Conservation (phyloP, 2,888 invertebrate genomes). For the Laspeyria flexula region DNA sequence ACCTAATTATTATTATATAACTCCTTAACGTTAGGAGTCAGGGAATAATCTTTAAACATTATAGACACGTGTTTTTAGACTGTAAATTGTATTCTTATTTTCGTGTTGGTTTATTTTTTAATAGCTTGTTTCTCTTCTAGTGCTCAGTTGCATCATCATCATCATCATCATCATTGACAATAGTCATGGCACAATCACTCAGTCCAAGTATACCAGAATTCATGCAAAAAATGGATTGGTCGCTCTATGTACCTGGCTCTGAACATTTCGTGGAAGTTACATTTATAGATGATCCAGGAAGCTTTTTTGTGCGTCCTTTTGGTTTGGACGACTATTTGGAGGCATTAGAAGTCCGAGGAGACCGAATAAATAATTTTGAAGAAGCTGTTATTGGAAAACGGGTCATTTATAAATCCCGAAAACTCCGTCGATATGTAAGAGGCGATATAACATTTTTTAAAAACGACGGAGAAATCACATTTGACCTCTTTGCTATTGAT, state of each 20-base stretch:
- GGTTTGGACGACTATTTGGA: conserved; percentile 3
- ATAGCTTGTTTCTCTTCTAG: too few relatives aligned
- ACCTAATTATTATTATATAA: too few relatives aligned
- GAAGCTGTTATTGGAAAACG: conserved; percentile 1
- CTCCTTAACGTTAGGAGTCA: too few relatives aligned
- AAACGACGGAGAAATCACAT: not conserved
- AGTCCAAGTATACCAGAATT: too few relatives aligned
- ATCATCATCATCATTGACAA: too few relatives aligned
- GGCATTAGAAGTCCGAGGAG: conserved; percentile 17
- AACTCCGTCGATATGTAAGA: conserved; percentile 18
- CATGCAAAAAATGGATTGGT: too few relatives aligned
- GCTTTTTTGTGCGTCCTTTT: conserved; percentile 24
- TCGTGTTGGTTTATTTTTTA: too few relatives aligned
- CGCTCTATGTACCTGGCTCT: not conserved
- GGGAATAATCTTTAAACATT: too few relatives aligned
- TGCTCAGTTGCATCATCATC: too few relatives aligned
- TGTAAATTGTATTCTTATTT: too few relatives aligned
- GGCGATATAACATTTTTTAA: conserved; percentile 13
- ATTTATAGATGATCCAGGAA: conserved; percentile 26
- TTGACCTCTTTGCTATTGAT: conserved; percentile 27
- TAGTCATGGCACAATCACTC: too few relatives aligned
- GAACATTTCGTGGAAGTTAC: conserved; percentile 27
- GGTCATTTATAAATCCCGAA: conserved; percentile 26
- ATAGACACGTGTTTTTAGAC: too few relatives aligned
- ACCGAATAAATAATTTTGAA: not conserved